Evolutionary conservation across 2,888 invertebrate species (phyloP).

Genomic region (Acrocyrtus sp.): DNA sequence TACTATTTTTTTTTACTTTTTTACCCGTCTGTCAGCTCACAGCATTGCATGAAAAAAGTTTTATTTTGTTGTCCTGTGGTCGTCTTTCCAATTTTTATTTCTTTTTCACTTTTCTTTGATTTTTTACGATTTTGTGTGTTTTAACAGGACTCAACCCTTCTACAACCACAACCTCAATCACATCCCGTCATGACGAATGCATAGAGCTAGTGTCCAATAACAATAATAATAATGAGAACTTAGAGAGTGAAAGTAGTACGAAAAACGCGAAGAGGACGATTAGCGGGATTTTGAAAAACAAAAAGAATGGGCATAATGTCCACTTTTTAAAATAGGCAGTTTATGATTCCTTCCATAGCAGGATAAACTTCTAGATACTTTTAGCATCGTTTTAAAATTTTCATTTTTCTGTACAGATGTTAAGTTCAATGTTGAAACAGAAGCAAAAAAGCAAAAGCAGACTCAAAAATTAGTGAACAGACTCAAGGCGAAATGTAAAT

Average conservation of each 20-base stretch:
- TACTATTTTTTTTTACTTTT: background rate
- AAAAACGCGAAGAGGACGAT: background rate
- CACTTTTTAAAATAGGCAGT: conserved; percentile 16
- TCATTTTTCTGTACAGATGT: too few relatives aligned
- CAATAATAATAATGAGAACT: conserved; percentile 19
- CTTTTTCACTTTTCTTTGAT: conserved; percentile 8
- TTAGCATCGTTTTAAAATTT: too few relatives aligned
- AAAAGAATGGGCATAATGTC: conserved; percentile 28
- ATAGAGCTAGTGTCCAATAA: conserved; percentile 32
- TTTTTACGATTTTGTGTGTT: background rate
- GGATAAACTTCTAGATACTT: too few relatives aligned
- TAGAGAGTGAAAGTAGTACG: background rate
- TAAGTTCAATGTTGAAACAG: too few relatives aligned
- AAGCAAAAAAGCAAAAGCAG: too few relatives aligned
- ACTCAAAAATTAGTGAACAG: too few relatives aligned
- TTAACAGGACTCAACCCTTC: conserved; percentile 48
- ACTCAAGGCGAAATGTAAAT: too few relatives aligned
- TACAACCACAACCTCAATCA: conserved; percentile 44
- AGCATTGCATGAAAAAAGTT: background rate
- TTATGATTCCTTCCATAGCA: too few relatives aligned
- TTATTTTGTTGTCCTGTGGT: conserved; percentile 35
- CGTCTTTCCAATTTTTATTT: background rate
- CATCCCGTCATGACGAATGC: conserved; percentile 39
- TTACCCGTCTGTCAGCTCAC: background rate
- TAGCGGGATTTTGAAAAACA: conserved; percentile 14